Evolutionary conservation across 2,113 vertebrate species (phyloP).

Genomic region (Heterotilapia buettikoferi): DNA sequence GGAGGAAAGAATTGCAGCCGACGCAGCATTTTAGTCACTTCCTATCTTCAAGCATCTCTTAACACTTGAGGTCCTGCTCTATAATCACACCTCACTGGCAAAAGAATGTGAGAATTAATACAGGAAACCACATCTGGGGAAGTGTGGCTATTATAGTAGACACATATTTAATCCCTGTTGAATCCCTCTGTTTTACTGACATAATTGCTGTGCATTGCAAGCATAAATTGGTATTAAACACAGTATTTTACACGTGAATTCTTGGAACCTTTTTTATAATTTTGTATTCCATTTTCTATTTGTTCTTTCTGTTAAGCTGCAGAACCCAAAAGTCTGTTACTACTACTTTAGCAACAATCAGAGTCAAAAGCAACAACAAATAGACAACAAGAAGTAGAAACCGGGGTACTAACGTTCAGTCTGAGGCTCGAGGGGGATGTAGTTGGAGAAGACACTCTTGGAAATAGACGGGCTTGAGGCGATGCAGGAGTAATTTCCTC

Average conservation of each 20-base stretch:
- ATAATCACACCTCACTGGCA: not conserved
- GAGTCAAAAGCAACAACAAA: not conserved
- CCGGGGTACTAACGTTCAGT: conserved; percentile 80
- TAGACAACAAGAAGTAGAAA: not conserved
- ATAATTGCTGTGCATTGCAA: not conserved
- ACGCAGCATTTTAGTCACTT: not conserved
- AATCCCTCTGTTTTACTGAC: not conserved
- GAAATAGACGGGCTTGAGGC: conserved; percentile 90
- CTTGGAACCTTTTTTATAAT: not conserved
- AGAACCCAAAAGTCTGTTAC: not conserved
- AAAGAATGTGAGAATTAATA: not conserved
- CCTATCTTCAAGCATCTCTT: not conserved
- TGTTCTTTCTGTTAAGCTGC: not conserved
- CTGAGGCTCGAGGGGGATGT: conserved; percentile 88
- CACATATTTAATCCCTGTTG: not conserved
- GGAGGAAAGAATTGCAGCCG: not conserved
- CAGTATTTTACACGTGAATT: not conserved
- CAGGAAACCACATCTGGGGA: not conserved
- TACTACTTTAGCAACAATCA: not conserved
- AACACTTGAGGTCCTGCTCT: not conserved
- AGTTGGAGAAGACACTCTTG: conserved; percentile 98
- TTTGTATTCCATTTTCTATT: not conserved
- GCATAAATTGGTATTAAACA: not conserved
- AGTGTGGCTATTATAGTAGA: not conserved
- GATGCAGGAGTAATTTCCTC: conserved; percentile 96